Percentiles rank a stretch among this genome's conserved stretches.
Conservation (phyloP, 2,113 vertebrate genomes). For the Anser brachyrhynchus region DNA sequence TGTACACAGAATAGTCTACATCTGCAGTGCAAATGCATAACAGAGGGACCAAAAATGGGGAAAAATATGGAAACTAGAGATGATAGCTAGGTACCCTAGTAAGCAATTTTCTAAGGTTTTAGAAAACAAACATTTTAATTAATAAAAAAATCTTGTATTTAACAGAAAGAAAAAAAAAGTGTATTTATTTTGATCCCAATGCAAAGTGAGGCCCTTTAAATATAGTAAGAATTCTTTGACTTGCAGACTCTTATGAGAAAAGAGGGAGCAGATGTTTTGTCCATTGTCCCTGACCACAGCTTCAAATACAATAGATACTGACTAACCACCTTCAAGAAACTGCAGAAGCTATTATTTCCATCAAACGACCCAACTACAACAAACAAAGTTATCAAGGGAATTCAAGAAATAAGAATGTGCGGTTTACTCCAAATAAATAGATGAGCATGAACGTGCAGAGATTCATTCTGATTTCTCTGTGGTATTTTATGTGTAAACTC, state of each 20-base stretch:
- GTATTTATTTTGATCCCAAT: background rate
- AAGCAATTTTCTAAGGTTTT: background rate
- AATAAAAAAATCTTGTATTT: too few relatives aligned
- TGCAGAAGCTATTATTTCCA: background rate
- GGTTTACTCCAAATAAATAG: background rate
- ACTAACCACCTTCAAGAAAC: background rate
- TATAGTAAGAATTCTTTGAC: background rate
- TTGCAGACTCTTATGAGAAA: background rate
- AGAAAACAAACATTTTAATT: too few relatives aligned
- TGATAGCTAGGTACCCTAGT: background rate
- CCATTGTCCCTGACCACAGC: background rate
- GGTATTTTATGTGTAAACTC: background rate
- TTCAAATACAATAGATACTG: background rate
- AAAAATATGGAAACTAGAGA: background rate
- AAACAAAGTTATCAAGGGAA: background rate
- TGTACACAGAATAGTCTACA: background rate
- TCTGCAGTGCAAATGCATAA: background rate
- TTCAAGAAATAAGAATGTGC: background rate
- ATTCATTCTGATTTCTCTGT: background rate
- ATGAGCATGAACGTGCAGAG: background rate
- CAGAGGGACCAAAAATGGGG: background rate
- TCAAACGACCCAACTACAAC: background rate
- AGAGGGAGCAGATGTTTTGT: background rate
- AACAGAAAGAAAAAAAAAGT: background rate
- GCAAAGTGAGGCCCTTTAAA: background rate